Conservation (phyloP, 2,113 vertebrate species). For the Saguinus imperator region DNA sequence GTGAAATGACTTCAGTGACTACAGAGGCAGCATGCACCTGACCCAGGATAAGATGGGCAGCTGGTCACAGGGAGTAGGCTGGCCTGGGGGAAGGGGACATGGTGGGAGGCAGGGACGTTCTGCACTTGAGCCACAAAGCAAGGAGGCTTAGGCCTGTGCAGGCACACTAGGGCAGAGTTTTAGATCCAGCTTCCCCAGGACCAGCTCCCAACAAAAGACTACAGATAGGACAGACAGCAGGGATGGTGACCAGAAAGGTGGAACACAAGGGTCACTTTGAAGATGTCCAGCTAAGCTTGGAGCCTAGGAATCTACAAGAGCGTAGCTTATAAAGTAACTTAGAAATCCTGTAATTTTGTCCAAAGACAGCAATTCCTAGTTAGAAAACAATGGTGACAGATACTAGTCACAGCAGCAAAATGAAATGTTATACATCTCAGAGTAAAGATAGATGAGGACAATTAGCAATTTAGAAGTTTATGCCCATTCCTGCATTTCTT, state of each 20-base stretch:
- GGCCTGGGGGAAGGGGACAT: background rate
- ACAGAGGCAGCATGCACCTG: background rate
- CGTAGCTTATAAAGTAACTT: background rate
- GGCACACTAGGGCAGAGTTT: background rate
- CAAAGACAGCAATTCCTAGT: background rate
- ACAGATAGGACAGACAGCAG: background rate
- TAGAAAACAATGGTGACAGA: background rate
- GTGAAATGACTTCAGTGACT: background rate
- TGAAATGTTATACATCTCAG: background rate
- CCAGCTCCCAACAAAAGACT: background rate
- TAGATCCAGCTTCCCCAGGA: background rate
- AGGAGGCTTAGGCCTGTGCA: background rate
- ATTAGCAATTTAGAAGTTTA: background rate
- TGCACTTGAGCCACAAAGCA: background rate
- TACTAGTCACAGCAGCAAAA: background rate
- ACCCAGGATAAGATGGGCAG: background rate
- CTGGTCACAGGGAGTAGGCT: background rate
- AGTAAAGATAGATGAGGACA: background rate
- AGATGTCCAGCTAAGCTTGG: background rate
- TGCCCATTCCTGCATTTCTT: background rate
- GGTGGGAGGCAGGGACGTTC: background rate
- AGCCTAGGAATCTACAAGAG: background rate
- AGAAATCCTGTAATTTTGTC: slow-evolving; percentile 19
- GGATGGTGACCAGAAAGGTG: background rate
- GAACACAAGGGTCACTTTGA: background rate